Evolutionary conservation across 2,888 invertebrate genomes (phyloP), one percentile per base, ranked within the genome.

Genomic region (Seira ritae): DNA sequence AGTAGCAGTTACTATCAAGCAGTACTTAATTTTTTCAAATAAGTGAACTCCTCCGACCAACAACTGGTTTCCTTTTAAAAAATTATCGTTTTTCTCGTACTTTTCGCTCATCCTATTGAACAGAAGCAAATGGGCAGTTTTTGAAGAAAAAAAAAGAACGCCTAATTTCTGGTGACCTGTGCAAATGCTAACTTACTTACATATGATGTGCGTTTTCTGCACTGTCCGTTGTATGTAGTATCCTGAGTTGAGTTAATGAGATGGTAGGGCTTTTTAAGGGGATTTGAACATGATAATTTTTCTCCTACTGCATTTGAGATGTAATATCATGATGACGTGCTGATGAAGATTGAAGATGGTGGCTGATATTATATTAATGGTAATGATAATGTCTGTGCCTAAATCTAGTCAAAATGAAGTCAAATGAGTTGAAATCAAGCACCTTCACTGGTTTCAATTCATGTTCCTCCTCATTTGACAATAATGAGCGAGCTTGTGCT

Each of bases 21-120:
- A 62, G 62, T 62, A 62, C 62, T 62, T 62, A 62, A 62, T 62
- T 62, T 62, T 62, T 62, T 8, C 6, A 20, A 20, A 62, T 62
- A 62, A 62, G 62, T 62, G 62, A 62, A 62, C 62, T 62, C 62
- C 62, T 62, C 62, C n/a, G 62, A 22, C 20, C 62, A 62, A 20
- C 65, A 83, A 83, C 82, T 78, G 77, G 82, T 83, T 83, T 83
- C 73, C 72, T 72, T 76, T 67, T 62, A 20, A 3, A 55, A 62
- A 62, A 62, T 62, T n/a, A 62, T 55, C 12, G n/a, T 55, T 55
- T 55, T 17, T 55, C 55, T 55, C 62, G 62, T 62, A 3, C 6
- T 22, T 62, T 20, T 22, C 62, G 2, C 20, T 62, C 20, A 62
- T 62, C 20, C 20, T 62, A 2, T 22, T 20, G 22, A 62, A 62